Evolutionary conservation across 2,888 invertebrate genomes (phyloP).

Genomic region (Amphipoea lucens): DNA sequence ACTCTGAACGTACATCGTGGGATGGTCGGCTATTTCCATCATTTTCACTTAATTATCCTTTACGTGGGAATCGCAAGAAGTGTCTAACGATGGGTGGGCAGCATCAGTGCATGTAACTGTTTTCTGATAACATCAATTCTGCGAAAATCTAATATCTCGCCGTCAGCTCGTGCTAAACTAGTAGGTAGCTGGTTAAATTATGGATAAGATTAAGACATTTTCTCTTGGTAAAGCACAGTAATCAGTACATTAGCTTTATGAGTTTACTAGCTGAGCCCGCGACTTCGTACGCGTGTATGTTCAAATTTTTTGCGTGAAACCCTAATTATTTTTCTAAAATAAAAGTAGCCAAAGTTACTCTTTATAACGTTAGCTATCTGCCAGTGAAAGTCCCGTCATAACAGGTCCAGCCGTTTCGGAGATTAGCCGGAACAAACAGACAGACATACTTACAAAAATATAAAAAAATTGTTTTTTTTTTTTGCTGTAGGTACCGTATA

Average conservation of each 20-base stretch:
- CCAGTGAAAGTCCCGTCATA: too few relatives aligned
- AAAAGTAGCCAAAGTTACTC: too few relatives aligned
- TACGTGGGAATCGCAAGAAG: neutral
- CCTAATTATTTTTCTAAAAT: neutral
- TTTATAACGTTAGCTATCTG: neutral
- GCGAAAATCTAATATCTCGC: constrained; percentile 26
- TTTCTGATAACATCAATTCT: constrained; percentile 21
- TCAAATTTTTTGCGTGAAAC: neutral
- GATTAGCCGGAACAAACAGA: neutral
- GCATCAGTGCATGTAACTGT: constrained; percentile 24
- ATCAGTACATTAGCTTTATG: neutral
- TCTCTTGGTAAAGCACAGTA: neutral
- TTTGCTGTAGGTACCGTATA: too few relatives aligned
- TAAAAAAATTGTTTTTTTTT: too few relatives aligned
- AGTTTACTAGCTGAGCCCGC: neutral
- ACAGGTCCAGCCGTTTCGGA: too few relatives aligned
- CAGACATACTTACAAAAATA: neutral
- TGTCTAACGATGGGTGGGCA: constrained; percentile 15
- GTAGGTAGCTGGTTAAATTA: constrained; percentile 5
- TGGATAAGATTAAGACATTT: constrained; percentile 27
- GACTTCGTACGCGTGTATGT: neutral
- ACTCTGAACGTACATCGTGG: neutral
- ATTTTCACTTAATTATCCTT: neutral
- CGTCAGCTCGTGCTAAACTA: neutral
- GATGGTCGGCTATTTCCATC: neutral